Conservation (phyloP, 2,113 vertebrate species). For the Channa argus region DNA sequence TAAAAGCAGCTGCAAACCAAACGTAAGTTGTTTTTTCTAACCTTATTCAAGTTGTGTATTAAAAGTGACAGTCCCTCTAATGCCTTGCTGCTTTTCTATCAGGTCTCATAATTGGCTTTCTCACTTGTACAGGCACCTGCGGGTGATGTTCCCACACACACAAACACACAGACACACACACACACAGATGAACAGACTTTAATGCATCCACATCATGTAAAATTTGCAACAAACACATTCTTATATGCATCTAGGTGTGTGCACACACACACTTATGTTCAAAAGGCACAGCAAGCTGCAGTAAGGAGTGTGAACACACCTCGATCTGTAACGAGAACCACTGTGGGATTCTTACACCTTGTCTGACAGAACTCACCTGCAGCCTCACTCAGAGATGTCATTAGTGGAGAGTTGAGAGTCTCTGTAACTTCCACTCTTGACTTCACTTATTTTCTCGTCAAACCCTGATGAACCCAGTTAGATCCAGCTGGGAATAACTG, state of each 20-base stretch:
- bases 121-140: constrained; percentile 43
- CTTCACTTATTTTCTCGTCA: background rate
- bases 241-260: background rate
- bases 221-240: constrained; percentile 10
- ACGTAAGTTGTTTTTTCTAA: background rate
- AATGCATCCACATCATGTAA: background rate
- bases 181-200: background rate
- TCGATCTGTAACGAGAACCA: constrained; percentile 15
- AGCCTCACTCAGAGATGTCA: constrained; percentile 22
- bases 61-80: background rate
- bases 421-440: constrained; percentile 2
- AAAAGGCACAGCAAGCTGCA: background rate
- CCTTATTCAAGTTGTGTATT: background rate
- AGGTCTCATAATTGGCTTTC: constrained; percentile 61
- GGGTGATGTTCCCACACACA: constrained; percentile 13
- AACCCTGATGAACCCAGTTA: constrained; percentile 14
- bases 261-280: constrained; percentile 8
- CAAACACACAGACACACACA: constrained; percentile 2
- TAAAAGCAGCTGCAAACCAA: background rate
- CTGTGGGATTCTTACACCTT: constrained; percentile 45
- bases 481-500: background rate
- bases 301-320: constrained; percentile 53
- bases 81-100: constrained; percentile 24
- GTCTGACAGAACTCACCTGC: constrained; percentile 41
- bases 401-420: constrained; percentile 6